These are phyloP conservation scores for Parapsyche elsis DNA, from an alignment of 1,140 invertebrate species.

Conservation along the genomic window DNA sequence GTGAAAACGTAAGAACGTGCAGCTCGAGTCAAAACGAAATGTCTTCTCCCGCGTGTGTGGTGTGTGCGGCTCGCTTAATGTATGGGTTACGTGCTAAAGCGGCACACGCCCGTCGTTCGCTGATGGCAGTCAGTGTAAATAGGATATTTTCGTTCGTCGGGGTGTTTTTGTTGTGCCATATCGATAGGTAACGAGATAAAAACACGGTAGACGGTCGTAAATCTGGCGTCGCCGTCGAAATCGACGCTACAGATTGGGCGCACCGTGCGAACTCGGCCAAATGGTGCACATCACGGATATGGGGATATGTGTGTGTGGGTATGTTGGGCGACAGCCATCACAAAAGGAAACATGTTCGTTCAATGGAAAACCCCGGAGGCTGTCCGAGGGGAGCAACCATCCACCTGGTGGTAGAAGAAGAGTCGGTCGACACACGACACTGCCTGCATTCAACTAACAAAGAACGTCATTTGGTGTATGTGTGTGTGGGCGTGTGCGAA, in stretches of 20 bases:
- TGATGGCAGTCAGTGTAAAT: no score
- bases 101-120: no score
- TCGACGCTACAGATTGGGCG: conserved; percentile 19
- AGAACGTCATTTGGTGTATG: background rate
- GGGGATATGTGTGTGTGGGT: background rate
- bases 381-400: background rate
- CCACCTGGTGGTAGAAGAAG: conserved; percentile 21
- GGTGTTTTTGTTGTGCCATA: background rate
- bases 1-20: no score
- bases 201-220: conserved; percentile 18
- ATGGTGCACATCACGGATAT: conserved; percentile 21
- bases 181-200: background rate
- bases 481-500: background rate
- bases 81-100: no score
- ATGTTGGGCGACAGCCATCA: conserved; percentile 52
- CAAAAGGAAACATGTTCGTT: conserved; percentile 52
- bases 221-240: conserved; percentile 13
- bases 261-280: conserved; percentile 52
- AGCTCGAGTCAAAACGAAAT: no score
- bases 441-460: background rate
- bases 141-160: no score
- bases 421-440: background rate
- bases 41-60: no score
- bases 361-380: conserved; percentile 48
- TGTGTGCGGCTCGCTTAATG: no score